Percentiles rank a stretch among this genome's conserved stretches.
Conservation (phyloP, 2,888 invertebrate genomes). For the Lathronympha strigana region DNA sequence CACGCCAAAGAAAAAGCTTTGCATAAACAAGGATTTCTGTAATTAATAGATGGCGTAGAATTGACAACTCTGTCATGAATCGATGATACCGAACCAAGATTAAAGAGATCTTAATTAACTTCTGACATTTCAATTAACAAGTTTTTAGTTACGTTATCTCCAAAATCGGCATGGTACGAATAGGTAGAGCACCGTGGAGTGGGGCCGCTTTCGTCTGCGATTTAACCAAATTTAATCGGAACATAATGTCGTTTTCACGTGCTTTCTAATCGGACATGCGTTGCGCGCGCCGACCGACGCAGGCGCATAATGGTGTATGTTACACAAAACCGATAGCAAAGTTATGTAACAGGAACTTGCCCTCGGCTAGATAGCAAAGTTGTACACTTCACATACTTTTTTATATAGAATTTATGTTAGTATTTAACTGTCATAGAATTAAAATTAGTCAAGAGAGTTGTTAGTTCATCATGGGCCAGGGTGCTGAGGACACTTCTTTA, state of each 20-base stretch:
- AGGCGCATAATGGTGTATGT: not conserved
- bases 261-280: constrained; percentile 54
- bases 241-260: constrained; percentile 56
- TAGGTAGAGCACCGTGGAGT: constrained; percentile 30
- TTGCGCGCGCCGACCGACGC: constrained; percentile 15
- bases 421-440: too few species aligned
- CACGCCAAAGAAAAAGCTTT: too few species aligned
- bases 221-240: constrained; percentile 58
- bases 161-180: constrained; percentile 11
- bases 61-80: too few species aligned
- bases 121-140: constrained; percentile 16
- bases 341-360: not conserved
- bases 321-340: not conserved
- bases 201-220: constrained; percentile 51
- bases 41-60: too few species aligned
- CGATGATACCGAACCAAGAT: too few species aligned
- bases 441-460: too few species aligned
- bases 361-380: not conserved
- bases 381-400: too few species aligned
- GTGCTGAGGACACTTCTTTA: too few species aligned
- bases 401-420: too few species aligned
- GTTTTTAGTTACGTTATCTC: constrained; percentile 1
- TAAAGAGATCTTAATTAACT: constrained; percentile 13
- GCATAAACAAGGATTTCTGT: too few species aligned
- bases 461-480: too few species aligned